These are phyloP conservation scores for Drosophila bipectinata DNA, from an alignment of 1,140 invertebrate species.

Conservation along the genomic window DNA sequence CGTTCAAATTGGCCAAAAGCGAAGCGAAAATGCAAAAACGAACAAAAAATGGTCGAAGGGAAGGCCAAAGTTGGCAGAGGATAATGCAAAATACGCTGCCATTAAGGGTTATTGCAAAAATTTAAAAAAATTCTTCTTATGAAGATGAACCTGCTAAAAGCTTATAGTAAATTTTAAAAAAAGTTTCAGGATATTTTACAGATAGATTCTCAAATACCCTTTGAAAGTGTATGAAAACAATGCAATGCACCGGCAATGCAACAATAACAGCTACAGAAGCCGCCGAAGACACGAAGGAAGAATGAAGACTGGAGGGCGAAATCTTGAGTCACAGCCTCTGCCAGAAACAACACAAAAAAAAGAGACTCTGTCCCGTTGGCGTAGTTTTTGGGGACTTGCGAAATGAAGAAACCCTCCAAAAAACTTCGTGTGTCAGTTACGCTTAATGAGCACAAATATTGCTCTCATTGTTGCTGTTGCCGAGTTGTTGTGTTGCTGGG, in stretches of 20 bases:
- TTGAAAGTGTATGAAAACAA: constrained; percentile 48
- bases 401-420: constrained; percentile 78
- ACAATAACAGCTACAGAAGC: constrained; percentile 16
- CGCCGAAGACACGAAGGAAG: constrained; percentile 37
- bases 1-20: constrained; percentile 44
- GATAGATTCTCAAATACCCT: background rate
- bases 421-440: constrained; percentile 81
- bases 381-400: constrained; percentile 73
- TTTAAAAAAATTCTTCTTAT: too few relatives aligned
- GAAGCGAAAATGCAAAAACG: constrained; percentile 68
- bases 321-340: constrained; percentile 52
- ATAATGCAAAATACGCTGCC: constrained; percentile 11
- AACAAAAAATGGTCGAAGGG: constrained; percentile 6
- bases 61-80: background rate
- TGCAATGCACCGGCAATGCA: constrained; percentile 45
- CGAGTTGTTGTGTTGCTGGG: constrained; percentile 50
- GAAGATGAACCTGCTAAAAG: background rate
- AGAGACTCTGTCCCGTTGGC: constrained; percentile 43
- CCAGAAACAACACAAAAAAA: constrained; percentile 6
- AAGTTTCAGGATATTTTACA: too few relatives aligned
- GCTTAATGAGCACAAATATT: constrained; percentile 82
- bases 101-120: background rate
- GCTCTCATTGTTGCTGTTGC: constrained; percentile 66
- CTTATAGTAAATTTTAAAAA: background rate
- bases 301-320: constrained; percentile 13